A percentile compares a stretch with the other conserved stretches of the same genome.
phyloP scores from a whole-genome alignment of 2,113 vertebrate species.

The Tinamus guttatus region DNA sequence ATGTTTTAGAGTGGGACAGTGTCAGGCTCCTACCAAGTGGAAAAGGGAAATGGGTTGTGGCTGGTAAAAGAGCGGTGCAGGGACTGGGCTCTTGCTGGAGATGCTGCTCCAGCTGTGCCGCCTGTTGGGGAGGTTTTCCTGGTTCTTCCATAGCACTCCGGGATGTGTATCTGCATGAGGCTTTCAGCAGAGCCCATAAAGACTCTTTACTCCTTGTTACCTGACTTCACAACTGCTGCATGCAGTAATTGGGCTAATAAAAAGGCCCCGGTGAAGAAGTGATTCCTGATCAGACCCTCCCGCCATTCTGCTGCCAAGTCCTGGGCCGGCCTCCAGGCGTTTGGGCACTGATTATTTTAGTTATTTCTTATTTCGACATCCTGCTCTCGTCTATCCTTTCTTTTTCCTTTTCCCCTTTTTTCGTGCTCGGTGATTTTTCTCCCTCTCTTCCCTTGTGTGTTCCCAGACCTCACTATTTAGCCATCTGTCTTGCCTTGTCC shows the following conservation, averaged over 20 bases:
- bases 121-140: not conserved
- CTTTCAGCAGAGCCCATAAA: not conserved
- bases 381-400: not conserved
- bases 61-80: not conserved
- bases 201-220: not conserved
- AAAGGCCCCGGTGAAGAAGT: not conserved
- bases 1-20: not conserved
- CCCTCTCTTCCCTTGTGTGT: not conserved
- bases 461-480: not conserved
- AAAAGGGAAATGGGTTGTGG: not conserved
- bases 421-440: not conserved
- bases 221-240: not conserved
- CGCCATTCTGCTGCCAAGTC: not conserved
- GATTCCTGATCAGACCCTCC: not conserved
- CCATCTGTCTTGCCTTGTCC: not conserved
- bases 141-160: not conserved
- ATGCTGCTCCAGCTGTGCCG: not conserved
- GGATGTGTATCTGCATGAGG: not conserved
- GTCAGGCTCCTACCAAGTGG: not conserved
- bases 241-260: not conserved
- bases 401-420: not conserved
- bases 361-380: constrained; percentile 16
- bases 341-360: not conserved
- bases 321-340: not conserved
- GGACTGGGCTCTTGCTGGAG: not conserved